Evolutionary conservation across 1,140 invertebrate species (phyloP).

Genomic region (Micrasema minimum): DNA sequence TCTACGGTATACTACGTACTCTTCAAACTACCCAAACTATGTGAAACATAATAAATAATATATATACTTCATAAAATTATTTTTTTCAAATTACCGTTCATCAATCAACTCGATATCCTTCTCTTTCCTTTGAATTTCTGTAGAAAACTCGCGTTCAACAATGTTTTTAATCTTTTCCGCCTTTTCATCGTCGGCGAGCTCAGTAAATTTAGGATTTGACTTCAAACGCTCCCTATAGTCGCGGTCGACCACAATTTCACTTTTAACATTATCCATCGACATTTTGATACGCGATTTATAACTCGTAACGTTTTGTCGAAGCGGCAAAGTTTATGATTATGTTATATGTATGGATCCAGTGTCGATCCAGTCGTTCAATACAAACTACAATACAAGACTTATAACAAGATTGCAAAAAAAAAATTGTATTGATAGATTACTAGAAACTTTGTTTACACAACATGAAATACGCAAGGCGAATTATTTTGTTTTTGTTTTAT

Average conservation of each 20-base stretch:
- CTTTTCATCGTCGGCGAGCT: slow-evolving; percentile 15
- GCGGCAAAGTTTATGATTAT: too few species aligned
- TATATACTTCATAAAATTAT: slow-evolving; percentile 19
- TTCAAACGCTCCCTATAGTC: slow-evolving; percentile 28
- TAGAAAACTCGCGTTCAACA: slow-evolving; percentile 60
- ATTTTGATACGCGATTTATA: background rate
- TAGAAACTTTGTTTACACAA: too few species aligned
- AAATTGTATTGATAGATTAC: too few species aligned
- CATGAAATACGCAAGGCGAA: too few species aligned
- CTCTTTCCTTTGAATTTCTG: slow-evolving; percentile 60
- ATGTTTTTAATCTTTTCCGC: slow-evolving; percentile 43
- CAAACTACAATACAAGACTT: too few species aligned
- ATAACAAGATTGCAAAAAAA: too few species aligned
- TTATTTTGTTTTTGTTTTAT: too few species aligned
- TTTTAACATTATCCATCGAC: slow-evolving; percentile 1
- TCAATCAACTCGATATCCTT: slow-evolving; percentile 60
- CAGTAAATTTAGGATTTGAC: background rate
- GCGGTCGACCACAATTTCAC: slow-evolving; percentile 10
- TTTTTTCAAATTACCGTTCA: slow-evolving; percentile 57
- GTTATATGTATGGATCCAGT: too few species aligned
- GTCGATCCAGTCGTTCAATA: too few species aligned
- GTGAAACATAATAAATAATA: background rate
- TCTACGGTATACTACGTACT: too few species aligned
- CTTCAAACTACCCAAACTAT: too few species aligned
- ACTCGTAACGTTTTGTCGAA: too few species aligned